These are phyloP conservation scores for Drosophila prostipennis DNA, from an alignment of 2,888 invertebrate genomes.

Conservation along the genomic window DNA sequence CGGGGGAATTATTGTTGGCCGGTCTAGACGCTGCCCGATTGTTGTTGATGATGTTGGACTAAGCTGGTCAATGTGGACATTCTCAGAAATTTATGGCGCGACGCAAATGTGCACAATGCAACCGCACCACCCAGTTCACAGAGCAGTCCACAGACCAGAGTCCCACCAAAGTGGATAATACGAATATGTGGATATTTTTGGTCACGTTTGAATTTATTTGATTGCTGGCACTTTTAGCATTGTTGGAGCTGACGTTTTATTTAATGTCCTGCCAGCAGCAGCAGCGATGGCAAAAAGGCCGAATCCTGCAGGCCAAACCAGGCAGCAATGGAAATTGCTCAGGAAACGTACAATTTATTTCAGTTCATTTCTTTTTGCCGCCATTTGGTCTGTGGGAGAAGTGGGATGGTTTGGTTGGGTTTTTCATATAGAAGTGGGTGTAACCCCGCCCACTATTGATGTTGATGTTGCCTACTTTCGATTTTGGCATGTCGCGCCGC, in stretches of 20 bases:
- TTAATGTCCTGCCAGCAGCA: conserved; percentile 65
- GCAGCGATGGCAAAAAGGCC: conserved; percentile 31
- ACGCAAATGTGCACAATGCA: conserved; percentile 78
- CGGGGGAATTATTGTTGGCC: conserved; percentile 48
- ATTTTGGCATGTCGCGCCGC: conserved; percentile 76
- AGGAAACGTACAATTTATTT: conserved; percentile 80
- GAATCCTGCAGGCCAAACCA: conserved; percentile 28
- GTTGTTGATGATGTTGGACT: conserved; percentile 63
- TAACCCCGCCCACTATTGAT: conserved; percentile 51
- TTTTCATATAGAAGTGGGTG: conserved; percentile 7
- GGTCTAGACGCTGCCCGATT: conserved; percentile 63
- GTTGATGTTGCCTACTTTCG: conserved; percentile 73
- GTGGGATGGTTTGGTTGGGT: not conserved
- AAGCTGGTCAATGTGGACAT: conserved; percentile 56
- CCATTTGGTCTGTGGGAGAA: conserved; percentile 50
- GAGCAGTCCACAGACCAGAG: not conserved
- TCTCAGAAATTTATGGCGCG: conserved; percentile 68
- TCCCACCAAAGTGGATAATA: conserved; percentile 70
- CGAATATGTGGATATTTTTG: conserved; percentile 77
- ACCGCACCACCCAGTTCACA: conserved; percentile 36
- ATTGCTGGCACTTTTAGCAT: conserved; percentile 80
- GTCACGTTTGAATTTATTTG: conserved; percentile 82
- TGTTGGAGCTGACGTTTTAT: conserved; percentile 79
- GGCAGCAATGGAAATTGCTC: conserved; percentile 73
- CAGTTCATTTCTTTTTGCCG: conserved; percentile 77